These are phyloP conservation scores for Thrips palmi DNA, from an alignment of 1,140 invertebrate species.

Conservation along the genomic window DNA sequence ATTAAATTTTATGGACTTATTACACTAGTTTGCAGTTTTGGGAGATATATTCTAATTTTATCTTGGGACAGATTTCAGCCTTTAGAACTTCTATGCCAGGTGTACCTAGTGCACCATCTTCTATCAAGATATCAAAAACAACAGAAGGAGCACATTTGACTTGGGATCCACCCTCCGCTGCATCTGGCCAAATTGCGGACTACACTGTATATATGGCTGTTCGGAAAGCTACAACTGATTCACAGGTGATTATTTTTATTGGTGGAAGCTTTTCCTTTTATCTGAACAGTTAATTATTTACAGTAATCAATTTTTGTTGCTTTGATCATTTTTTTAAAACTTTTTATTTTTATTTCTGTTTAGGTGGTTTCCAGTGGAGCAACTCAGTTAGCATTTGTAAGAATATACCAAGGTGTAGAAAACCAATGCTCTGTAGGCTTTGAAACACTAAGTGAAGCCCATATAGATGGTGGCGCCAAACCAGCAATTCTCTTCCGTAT, in stretches of 20 bases:
- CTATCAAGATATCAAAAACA: slow-evolving; percentile 95
- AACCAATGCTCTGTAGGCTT: slow-evolving; percentile 86
- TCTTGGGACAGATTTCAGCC: slow-evolving; percentile 38
- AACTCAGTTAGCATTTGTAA: slow-evolving; percentile 76
- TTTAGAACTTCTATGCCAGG: slow-evolving; percentile 29
- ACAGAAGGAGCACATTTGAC: slow-evolving; percentile 86
- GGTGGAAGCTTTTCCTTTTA: too few species aligned
- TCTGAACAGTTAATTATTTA: too few species aligned
- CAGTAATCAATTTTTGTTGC: too few species aligned
- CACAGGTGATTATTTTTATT: slow-evolving; percentile 13
- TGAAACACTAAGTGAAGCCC: slow-evolving; percentile 67
- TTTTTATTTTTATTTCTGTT: too few species aligned
- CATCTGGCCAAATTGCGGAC: slow-evolving; percentile 85
- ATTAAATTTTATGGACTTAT: too few species aligned
- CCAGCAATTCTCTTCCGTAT: slow-evolving; percentile 99
- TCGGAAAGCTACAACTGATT: slow-evolving; percentile 30
- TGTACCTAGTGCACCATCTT: slow-evolving; percentile 91
- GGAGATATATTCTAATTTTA: too few species aligned
- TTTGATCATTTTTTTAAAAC: too few species aligned
- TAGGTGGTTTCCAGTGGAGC: too few species aligned
- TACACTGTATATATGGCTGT: slow-evolving; percentile 98
- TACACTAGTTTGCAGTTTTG: too few species aligned
- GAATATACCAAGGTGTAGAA: slow-evolving; percentile 88
- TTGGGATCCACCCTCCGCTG: slow-evolving; percentile 93
- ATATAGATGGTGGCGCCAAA: slow-evolving; percentile 91